Conservation (phyloP, 2,113 vertebrate species). For the Notarius lentiginosus region DNA sequence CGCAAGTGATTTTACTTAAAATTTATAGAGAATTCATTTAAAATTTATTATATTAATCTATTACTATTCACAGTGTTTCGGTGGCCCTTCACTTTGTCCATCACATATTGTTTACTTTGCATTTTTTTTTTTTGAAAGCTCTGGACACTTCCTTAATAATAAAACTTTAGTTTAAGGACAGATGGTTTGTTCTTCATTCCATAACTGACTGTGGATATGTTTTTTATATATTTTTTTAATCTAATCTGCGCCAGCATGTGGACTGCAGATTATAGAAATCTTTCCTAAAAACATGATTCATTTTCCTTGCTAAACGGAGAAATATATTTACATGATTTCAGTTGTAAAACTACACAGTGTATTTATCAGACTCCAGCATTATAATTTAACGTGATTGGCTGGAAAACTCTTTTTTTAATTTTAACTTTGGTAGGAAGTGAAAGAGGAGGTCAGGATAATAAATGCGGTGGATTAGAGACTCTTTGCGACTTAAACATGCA, state of each 20-base stretch:
- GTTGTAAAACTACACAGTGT: constrained; percentile 43
- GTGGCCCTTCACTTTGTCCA: background rate
- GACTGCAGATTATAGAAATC: constrained; percentile 50
- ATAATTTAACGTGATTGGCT: constrained; percentile 30
- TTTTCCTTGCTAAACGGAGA: constrained; percentile 45
- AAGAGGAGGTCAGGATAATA: constrained; percentile 10
- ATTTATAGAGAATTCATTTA: background rate
- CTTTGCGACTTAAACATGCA: background rate
- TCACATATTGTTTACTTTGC: background rate
- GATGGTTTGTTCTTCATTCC: constrained; percentile 47
- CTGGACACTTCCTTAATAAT: constrained; percentile 27
- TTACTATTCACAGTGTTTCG: background rate
- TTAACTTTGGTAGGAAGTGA: background rate
- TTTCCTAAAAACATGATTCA: constrained; percentile 40
- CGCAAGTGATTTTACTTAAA: background rate
- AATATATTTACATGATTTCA: constrained; percentile 54
- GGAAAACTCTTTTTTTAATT: constrained; percentile 36
- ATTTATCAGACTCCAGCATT: constrained; percentile 40
- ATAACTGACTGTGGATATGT: constrained; percentile 41
- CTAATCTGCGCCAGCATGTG: constrained; percentile 19
- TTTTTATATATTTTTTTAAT: constrained; percentile 13
- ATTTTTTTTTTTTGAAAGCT: background rate
- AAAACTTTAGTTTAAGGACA: constrained; percentile 32
- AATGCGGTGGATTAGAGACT: constrained; percentile 4
- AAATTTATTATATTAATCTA: background rate